Base-by-base conservation (phyloP, 2,113 vertebrate genomes). In the Nestor notabilis region DNA sequence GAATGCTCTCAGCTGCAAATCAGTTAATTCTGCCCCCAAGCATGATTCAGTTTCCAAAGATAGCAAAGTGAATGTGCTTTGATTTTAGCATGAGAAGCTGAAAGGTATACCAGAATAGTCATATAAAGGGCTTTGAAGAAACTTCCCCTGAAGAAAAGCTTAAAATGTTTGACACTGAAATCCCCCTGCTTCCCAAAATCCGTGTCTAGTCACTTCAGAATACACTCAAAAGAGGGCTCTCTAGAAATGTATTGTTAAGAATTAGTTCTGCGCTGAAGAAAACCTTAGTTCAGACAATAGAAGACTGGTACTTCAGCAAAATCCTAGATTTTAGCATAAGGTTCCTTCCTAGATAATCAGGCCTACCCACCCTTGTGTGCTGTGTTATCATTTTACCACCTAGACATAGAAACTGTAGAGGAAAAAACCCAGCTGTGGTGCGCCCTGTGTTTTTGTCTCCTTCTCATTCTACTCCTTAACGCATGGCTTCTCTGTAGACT, bases 21-120 rank as follows among this genome's bases (percentile, higher is more conserved):
- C 74, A 80, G 66, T 72, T 91, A 83, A 65, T 83, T 70, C 78
- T 93, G 46, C 17, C n/a, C 49, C 37, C 53, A 72, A 85, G 82
- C 1, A 5, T 39, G 82, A 76, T 76, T 93, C 61, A 49, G 53
- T 88, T 90, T 89, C 92, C 85, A 87, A 84, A 90, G 74, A 95
- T 27, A 92, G 85, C 39, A 87, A 93, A 90, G 83, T 28, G 91
- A 93, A 87, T 33, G 44, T 69, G 29, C 28, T 61, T 96, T 97
- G 89, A 95, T 96, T 95, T 95, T 71, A 96, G 64, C 50, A 87
- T 63, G 23, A 96, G 80, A 90, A 88, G 50, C 76, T 93, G 76
- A 95, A 95, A 94, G 65, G 80, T 70, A 83, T 61, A 91, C 60
- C 70, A 93, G 82, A 89, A 86, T 71, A 91, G 88, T 76, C 61